Evolutionary conservation across 2,888 invertebrate genomes (phyloP).

Genomic region (Leucania comma): DNA sequence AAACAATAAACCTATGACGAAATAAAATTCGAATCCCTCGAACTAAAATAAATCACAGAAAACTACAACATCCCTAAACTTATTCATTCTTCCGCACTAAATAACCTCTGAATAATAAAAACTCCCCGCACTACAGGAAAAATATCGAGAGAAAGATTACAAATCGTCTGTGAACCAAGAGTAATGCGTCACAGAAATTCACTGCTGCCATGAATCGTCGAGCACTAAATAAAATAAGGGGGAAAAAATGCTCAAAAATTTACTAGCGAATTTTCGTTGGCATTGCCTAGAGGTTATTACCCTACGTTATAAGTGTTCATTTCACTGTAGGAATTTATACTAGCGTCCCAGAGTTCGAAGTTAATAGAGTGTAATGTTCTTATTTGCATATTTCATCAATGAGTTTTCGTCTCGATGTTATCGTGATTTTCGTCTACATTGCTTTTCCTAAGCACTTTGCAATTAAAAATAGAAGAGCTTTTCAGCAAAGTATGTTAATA

Average conservation of each 20-base stretch:
- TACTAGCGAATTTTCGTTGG: slow-evolving; percentile 60
- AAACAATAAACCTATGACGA: neutral
- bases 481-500: slow-evolving; percentile 10
- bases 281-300: slow-evolving; percentile 61
- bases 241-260: slow-evolving; percentile 62
- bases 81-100: slow-evolving; percentile 55
- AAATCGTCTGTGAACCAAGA: slow-evolving; percentile 61
- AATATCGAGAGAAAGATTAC: slow-evolving; percentile 63
- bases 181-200: slow-evolving; percentile 68
- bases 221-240: slow-evolving; percentile 62
- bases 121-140: slow-evolving; percentile 56
- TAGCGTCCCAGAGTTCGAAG: slow-evolving; percentile 51
- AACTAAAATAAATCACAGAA: slow-evolving; percentile 12
- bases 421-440: slow-evolving; percentile 42
- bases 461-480: slow-evolving; percentile 37
- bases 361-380: slow-evolving; percentile 68
- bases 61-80: slow-evolving; percentile 27
- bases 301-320: slow-evolving; percentile 63
- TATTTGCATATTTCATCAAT: slow-evolving; percentile 67
- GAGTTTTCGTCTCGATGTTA: slow-evolving; percentile 37
- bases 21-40: neutral
- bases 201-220: slow-evolving; percentile 65
- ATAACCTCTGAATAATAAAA: slow-evolving; percentile 63
- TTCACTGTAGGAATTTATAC: slow-evolving; percentile 61
- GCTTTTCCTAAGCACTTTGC: slow-evolving; percentile 32